These are phyloP conservation scores for Pilophorus perplexus DNA, from an alignment of 2,888 invertebrate genomes.

Conservation along the genomic window DNA sequence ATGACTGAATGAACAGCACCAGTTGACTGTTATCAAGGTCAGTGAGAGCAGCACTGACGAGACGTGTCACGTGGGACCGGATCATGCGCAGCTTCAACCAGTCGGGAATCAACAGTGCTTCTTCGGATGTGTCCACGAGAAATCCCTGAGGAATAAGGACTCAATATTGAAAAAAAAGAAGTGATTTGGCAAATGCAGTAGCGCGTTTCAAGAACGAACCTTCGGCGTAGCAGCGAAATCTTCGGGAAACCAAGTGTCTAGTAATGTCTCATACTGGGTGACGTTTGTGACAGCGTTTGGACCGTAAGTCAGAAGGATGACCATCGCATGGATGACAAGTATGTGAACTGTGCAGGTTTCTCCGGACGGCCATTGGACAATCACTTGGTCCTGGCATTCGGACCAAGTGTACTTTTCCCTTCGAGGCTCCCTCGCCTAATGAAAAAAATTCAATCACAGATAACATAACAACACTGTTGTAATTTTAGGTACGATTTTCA, in stretches of 20 bases:
- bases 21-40: conserved; percentile 85
- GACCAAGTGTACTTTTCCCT: conserved; percentile 63
- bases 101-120: conserved; percentile 81
- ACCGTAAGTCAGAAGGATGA: conserved; percentile 74
- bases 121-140: conserved; percentile 75
- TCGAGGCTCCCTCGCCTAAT: conserved; percentile 61
- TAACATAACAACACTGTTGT: background rate
- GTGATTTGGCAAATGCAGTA: background rate
- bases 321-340: conserved; percentile 78
- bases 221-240: conserved; percentile 67
- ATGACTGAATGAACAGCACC: conserved; percentile 90
- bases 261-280: conserved; percentile 57
- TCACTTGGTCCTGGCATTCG: conserved; percentile 71
- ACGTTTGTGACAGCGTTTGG: conserved; percentile 51
- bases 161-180: background rate
- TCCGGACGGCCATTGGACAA: conserved; percentile 73
- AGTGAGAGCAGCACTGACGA: conserved; percentile 82
- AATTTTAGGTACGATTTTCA: background rate
- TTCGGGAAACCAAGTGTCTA: conserved; percentile 84
- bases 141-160: conserved; percentile 57
- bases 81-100: conserved; percentile 87
- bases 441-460: background rate
- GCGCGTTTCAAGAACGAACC: conserved; percentile 8
- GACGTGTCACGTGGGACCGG: conserved; percentile 72
- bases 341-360: conserved; percentile 74